Base-by-base conservation (phyloP, 2,797 vertebrate species). In the Neomorphus geoffroyi region DNA sequence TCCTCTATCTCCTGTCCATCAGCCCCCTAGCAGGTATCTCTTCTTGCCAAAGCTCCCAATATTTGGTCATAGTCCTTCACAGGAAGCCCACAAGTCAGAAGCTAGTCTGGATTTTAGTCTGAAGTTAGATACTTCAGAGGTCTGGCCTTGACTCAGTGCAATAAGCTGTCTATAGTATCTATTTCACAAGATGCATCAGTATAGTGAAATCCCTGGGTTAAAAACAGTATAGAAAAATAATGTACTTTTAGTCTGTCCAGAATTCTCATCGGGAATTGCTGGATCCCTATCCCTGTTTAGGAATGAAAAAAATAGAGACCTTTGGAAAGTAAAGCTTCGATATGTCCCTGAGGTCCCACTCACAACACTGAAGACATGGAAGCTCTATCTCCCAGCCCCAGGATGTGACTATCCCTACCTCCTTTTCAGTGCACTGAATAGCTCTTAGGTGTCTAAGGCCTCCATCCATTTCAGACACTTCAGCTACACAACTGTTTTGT, bases 101-200 rank as follows among this genome's bases (percentile, higher is more conserved):
- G 41, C 13, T 71, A 54, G 13, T 13, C 58, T 58, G 69, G 0
- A 5, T 48, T 37, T 65, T 4, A 26, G 39, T 4, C 33, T 48
- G 27, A 58, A 81, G 5, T 18, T 62, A 50, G 19, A 19, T 23
- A 9, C 11, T 32, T 30, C 18, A 22, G 9, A 8, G 24, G 1
- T 54, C 23, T 88, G 56, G 30, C 18, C 56, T 56, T 58, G 18
- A 32, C 33, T 28, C 46, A 3, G 2, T 4, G 6, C 28, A 62
- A 3, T 2, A 17, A 23, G 41, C 48, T 70, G 41, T 41, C 65
- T 48, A 6, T 1, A 23, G 39, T 15, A 46, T 50, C 45, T 4
- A 1, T 18, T 53, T 19, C 69, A 21, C 3, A 19, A 2, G 2
- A 6, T 3, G 4, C 10, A 24, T 21, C 45, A 43, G 4, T 9